A percentile compares a stretch with the other conserved stretches of the same genome.
Evolutionary conservation across 2,113 vertebrate genomes (phyloP).

Genomic region (Petromus typicus): DNA sequence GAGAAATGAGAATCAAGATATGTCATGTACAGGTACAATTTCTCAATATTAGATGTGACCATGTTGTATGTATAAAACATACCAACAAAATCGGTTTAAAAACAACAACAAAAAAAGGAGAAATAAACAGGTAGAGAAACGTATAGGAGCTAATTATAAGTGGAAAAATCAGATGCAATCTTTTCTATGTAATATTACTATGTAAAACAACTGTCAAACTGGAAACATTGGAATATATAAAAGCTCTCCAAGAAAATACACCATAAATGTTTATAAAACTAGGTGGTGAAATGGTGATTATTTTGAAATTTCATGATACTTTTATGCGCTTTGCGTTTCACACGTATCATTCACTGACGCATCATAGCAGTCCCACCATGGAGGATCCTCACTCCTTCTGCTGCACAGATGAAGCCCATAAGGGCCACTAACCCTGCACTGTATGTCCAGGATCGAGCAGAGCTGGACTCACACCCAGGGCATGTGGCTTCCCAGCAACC

Average conservation of each 20-base stretch:
- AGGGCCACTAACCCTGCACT: background rate
- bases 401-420: background rate
- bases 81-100: too few relatives aligned
- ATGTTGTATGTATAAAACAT: too few relatives aligned
- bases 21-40: too few relatives aligned
- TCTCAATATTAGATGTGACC: too few relatives aligned
- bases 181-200: conserved; percentile 21
- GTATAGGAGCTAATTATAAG: background rate
- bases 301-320: conserved; percentile 20
- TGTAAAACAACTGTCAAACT: background rate
- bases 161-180: background rate
- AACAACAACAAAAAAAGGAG: background rate
- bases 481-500: background rate
- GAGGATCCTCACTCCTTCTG: background rate
- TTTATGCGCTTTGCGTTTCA: background rate
- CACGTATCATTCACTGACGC: background rate
- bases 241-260: conserved; percentile 4
- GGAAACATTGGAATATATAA: background rate
- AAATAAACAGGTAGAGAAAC: background rate
- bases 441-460: too few relatives aligned
- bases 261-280: background rate
- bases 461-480: background rate
- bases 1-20: too few relatives aligned
- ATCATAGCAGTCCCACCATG: background rate
- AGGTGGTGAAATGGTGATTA: background rate